These are phyloP conservation scores for Gymnobelideus leadbeateri DNA, from an alignment of 2,113 vertebrate genomes.

Conservation along the genomic window DNA sequence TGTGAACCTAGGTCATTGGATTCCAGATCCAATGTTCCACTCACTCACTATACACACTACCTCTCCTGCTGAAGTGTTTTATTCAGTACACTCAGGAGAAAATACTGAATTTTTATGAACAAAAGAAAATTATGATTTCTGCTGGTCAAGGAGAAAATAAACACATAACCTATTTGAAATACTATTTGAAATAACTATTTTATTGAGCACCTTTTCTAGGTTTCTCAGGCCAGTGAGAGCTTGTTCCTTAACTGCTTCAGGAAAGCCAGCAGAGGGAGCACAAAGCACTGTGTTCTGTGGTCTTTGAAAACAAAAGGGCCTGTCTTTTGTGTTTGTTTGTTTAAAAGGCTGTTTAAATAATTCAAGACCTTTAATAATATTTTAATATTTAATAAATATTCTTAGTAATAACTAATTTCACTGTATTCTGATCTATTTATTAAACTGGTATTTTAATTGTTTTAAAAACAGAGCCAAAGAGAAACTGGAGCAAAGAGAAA, in stretches of 20 bases:
- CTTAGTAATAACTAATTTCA: conserved; percentile 32
- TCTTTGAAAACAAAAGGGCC: conserved; percentile 52
- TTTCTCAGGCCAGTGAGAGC: not conserved
- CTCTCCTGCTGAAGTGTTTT: not conserved
- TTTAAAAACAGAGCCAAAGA: conserved; percentile 9
- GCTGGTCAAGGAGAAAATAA: not conserved
- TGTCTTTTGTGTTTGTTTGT: not conserved
- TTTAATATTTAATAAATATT: conserved; percentile 34
- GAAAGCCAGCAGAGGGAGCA: conserved; percentile 86
- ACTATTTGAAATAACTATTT: conserved; percentile 30
- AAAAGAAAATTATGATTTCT: not conserved
- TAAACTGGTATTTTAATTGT: conserved; percentile 24
- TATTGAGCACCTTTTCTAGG: conserved; percentile 5
- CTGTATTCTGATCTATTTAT: conserved; percentile 3
- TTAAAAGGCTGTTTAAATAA: conserved; percentile 18
- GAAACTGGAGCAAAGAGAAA: not conserved
- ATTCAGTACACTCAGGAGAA: not conserved
- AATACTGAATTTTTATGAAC: conserved; percentile 15
- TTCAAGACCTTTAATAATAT: conserved; percentile 49
- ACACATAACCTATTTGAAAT: not conserved
- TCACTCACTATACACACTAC: not conserved
- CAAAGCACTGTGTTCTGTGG: conserved; percentile 64
- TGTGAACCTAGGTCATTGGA: not conserved
- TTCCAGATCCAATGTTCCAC: not conserved
- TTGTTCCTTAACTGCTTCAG: conserved; percentile 32